Percentiles rank a stretch among this genome's conserved stretches.
Conservation (phyloP, 2,797 vertebrate genomes). For the Lates japonicus region DNA sequence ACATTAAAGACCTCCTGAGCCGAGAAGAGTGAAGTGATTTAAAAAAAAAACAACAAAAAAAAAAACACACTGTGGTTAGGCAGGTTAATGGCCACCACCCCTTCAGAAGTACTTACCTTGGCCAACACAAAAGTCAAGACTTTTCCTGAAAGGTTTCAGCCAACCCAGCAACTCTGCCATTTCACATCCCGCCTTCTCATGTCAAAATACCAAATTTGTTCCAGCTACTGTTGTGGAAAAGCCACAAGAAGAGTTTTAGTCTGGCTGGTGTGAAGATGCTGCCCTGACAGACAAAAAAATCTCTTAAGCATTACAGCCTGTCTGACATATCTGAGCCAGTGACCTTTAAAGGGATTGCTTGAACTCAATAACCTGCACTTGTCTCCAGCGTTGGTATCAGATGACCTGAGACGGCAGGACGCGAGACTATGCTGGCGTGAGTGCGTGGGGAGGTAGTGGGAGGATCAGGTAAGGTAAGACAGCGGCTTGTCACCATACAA, state of each 20-base stretch:
- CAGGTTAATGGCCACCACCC: conserved; percentile 27
- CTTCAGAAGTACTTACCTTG: conserved; percentile 54
- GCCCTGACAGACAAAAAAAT: conserved; percentile 46
- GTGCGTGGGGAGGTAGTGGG: conserved; percentile 20
- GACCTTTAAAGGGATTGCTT: conserved; percentile 86
- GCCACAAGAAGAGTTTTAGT: conserved; percentile 38
- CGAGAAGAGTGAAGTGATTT: not conserved
- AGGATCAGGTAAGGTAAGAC: conserved; percentile 81
- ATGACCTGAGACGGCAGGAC: conserved; percentile 85
- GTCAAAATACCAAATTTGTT: conserved; percentile 62
- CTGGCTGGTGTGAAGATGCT: conserved; percentile 42
- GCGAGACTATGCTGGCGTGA: conserved; percentile 52
- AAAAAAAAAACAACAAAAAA: conserved; percentile 19
- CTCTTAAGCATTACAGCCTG: conserved; percentile 42
- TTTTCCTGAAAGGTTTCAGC: conserved; percentile 43
- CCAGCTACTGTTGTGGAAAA: conserved; percentile 43
- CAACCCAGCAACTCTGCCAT: conserved; percentile 27
- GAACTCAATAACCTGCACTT: conserved; percentile 82
- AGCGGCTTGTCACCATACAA: conserved; percentile 78
- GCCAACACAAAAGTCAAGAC: conserved; percentile 52
- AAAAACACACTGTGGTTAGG: conserved; percentile 56
- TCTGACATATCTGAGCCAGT: conserved; percentile 77
- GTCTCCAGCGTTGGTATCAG: conserved; percentile 80
- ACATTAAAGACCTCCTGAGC: conserved; percentile 26
- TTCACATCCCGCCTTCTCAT: conserved; percentile 30